These are phyloP conservation scores for Drosophila colorata DNA, from an alignment of 2,888 invertebrate genomes.

Conservation along the genomic window DNA sequence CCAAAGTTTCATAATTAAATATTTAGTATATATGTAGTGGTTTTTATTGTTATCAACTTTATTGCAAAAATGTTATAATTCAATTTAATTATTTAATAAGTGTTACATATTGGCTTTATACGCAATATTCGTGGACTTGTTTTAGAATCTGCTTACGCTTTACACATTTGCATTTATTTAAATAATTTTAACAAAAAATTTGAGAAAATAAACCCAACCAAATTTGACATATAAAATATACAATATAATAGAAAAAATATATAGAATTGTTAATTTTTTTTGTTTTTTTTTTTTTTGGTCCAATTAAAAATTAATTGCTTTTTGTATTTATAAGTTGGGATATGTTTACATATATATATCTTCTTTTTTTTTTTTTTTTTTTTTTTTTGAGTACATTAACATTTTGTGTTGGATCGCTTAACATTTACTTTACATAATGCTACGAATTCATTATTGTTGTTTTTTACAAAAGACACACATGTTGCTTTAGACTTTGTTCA, in stretches of 20 bases:
- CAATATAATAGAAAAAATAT: slow-evolving; percentile 29
- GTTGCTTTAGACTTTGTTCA: slow-evolving; percentile 43
- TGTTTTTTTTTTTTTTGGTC: slow-evolving; percentile 9
- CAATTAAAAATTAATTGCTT: slow-evolving; percentile 18
- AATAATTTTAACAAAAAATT: slow-evolving; percentile 34
- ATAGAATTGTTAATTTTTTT: slow-evolving; percentile 15
- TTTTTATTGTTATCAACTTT: slow-evolving; percentile 64
- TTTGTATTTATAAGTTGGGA: slow-evolving; percentile 27
- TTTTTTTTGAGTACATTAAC: slow-evolving; percentile 68
- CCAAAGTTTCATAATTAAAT: slow-evolving; percentile 25
- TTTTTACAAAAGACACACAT: slow-evolving; percentile 30
- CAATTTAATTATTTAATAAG: slow-evolving; percentile 46
- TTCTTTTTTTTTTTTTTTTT: slow-evolving; percentile 18
- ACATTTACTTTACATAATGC: slow-evolving; percentile 55
- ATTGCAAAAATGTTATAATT: slow-evolving; percentile 73
- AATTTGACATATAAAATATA: slow-evolving; percentile 24
- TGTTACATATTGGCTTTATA: slow-evolving; percentile 44
- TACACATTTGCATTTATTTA: slow-evolving; percentile 28
- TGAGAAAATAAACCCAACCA: slow-evolving; percentile 48
- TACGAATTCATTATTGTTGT: slow-evolving; percentile 32
- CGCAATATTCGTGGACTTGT: slow-evolving; percentile 28
- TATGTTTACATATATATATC: slow-evolving; percentile 45
- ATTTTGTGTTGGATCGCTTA: slow-evolving; percentile 50
- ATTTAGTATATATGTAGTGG: slow-evolving; percentile 22
- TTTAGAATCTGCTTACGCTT: slow-evolving; percentile 50